Base-by-base conservation (phyloP, 2,888 invertebrate genomes). In the Nysson spinosus region DNA sequence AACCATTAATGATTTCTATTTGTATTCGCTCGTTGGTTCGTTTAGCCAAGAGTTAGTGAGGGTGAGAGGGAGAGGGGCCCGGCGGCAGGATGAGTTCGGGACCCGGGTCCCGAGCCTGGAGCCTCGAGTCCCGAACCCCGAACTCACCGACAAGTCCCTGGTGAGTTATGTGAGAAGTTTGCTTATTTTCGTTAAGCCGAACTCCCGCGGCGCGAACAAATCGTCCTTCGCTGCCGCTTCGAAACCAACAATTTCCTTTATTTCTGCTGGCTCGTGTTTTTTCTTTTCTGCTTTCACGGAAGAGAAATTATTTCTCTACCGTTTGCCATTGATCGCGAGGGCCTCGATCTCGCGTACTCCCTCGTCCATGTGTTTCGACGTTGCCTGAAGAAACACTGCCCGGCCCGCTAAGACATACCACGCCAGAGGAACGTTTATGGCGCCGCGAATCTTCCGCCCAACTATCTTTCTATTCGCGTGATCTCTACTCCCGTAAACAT, bases 1-100 rank as follows among this genome's bases (percentile, higher is more conserved):
- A 86, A 83, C 83, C 80, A 85, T 85, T 86, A 86, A 85, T 82
- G 86, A 86, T 85, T 86, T 83, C 82, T 82, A 83, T 84, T 85
- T 83, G 85, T 83, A 82, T 83, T 82, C 81, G 76, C 77, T 80
- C 71, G 80, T 67, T 67, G 67, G 67, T 55, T 74, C 67, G 65
- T 70, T 74, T 60, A 61, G 50, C 63, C 73, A 60, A 57, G 40
- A 56, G n/a, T n/a, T n/a, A n/a, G n/a, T n/a, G n/a, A n/a, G n/a
- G 68, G 62, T 39, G 43, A 30, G 16, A 26, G 47, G 37, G 20
- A 40, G 34, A 28, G 22, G 30, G 62, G 71, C 65, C 62, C 60
- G 34, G 51, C n/a, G n/a, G n/a, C n/a, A n/a, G n/a, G n/a, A n/a
- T n/a, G n/a, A n/a, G n/a, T n/a, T n/a, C n/a, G n/a, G n/a, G n/a